phyloP scores from a whole-genome alignment of 2,888 invertebrate genomes.

The Megastigmus dorsalis region DNA sequence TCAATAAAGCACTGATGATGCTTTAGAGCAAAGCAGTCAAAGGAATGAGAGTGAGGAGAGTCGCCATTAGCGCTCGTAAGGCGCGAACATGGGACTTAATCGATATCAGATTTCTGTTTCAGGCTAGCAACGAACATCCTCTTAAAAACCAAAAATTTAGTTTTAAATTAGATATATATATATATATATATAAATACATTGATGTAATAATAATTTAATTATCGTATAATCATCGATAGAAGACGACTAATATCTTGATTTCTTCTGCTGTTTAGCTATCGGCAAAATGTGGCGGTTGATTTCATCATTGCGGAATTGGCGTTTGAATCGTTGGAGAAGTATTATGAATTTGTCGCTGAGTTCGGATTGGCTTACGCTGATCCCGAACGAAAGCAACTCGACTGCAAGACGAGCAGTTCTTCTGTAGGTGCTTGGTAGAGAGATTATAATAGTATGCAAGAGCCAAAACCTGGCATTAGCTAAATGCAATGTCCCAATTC shows the following conservation, averaged over 20 bases:
- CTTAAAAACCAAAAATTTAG: constrained; percentile 51
- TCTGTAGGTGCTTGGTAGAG: constrained; percentile 72
- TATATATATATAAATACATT: constrained; percentile 49
- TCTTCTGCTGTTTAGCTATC: constrained; percentile 86
- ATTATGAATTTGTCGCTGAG: constrained; percentile 90
- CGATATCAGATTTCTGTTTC: constrained; percentile 68
- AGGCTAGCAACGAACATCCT: constrained; percentile 62
- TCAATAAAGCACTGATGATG: constrained; percentile 6
- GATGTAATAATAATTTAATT: constrained; percentile 32
- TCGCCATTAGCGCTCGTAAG: constrained; percentile 29
- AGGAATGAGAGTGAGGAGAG: constrained; percentile 23
- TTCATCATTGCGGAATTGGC: constrained; percentile 92
- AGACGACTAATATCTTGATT: constrained; percentile 74
- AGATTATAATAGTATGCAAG: constrained; percentile 16
- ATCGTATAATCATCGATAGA: constrained; percentile 40
- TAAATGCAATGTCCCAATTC: constrained; percentile 10
- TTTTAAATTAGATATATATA: constrained; percentile 54
- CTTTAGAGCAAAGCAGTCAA: constrained; percentile 17
- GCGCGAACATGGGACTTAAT: constrained; percentile 26
- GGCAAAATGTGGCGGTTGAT: constrained; percentile 91
- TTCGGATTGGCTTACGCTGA: constrained; percentile 86
- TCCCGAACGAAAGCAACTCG: constrained; percentile 83
- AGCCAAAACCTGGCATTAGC: constrained; percentile 44
- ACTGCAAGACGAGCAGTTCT: constrained; percentile 89
- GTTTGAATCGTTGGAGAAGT: constrained; percentile 88